Conservation (phyloP, 2,888 invertebrate species). For the Rhodophaea formosa region DNA sequence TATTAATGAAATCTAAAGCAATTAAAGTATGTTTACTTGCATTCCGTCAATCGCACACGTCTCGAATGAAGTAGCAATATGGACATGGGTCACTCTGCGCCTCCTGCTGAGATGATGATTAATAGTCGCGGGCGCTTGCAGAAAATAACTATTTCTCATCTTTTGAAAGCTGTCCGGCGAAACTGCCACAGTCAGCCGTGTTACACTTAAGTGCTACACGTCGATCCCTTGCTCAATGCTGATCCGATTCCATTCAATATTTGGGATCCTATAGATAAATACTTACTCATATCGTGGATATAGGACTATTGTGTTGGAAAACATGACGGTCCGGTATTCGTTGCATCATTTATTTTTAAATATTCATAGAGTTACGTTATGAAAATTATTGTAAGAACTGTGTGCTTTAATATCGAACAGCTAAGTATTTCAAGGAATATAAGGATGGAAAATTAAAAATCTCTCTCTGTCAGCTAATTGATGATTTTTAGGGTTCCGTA, state of each 20-base stretch:
- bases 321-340: too few relatives aligned
- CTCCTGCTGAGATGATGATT: slow-evolving; percentile 66
- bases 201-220: slow-evolving; percentile 57
- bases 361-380: too few relatives aligned
- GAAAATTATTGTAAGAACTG: too few relatives aligned
- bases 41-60: slow-evolving; percentile 22
- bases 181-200: slow-evolving; percentile 65
- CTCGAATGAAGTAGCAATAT: slow-evolving; percentile 45
- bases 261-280: slow-evolving; percentile 27
- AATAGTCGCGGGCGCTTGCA: slow-evolving; percentile 62
- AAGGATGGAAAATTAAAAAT: too few relatives aligned
- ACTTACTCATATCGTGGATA: slow-evolving; percentile 25
- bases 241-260: slow-evolving; percentile 42
- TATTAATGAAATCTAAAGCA: too few relatives aligned
- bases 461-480: too few relatives aligned
- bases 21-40: too few relatives aligned
- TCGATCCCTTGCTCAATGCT: slow-evolving; percentile 39
- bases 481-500: too few relatives aligned
- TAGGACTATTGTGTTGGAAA: background rate
- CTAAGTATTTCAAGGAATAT: too few relatives aligned
- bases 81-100: slow-evolving; percentile 65
- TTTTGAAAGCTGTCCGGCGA: slow-evolving; percentile 62
- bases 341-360: too few relatives aligned
- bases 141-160: slow-evolving; percentile 75
- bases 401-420: too few relatives aligned